phyloP scores from a whole-genome alignment of 2,888 invertebrate species.

The Tetanocera ferruginea region DNA sequence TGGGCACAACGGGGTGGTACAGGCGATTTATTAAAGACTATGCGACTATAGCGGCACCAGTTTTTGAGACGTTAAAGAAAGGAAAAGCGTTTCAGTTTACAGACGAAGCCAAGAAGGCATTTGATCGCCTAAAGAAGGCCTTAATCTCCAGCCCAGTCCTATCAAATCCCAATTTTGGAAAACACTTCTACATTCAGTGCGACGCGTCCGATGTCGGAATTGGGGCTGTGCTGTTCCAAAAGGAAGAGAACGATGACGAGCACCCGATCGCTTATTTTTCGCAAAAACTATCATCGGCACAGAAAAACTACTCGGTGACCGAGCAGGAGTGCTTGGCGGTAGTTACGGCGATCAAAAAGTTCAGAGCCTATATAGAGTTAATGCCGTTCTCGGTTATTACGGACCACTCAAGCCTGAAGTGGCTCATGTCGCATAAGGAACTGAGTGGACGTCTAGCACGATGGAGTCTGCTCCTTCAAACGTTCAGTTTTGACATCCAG shows the following conservation, averaged over 20 bases:
- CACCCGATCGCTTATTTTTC: slow-evolving; percentile 36
- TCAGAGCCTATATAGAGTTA: slow-evolving; percentile 41
- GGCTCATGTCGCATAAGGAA: slow-evolving; percentile 31
- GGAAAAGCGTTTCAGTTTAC: background rate
- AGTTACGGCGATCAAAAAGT: slow-evolving; percentile 31
- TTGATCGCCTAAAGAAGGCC: background rate
- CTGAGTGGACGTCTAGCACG: slow-evolving; percentile 48
- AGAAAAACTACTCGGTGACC: slow-evolving; percentile 16
- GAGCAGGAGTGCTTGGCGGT: slow-evolving; percentile 30
- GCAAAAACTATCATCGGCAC: slow-evolving; percentile 8
- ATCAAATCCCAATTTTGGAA: background rate
- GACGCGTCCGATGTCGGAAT: slow-evolving; percentile 28
- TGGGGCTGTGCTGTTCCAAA: slow-evolving; percentile 34
- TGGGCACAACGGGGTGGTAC: slow-evolving; percentile 13
- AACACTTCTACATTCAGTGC: slow-evolving; percentile 8
- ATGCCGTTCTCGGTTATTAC: slow-evolving; percentile 37
- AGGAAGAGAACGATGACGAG: slow-evolving; percentile 22
- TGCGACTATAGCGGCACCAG: slow-evolving; percentile 12
- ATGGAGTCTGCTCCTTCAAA: slow-evolving; percentile 51
- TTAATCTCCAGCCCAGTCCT: background rate
- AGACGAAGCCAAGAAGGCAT: background rate
- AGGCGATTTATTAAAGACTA: slow-evolving; percentile 15
- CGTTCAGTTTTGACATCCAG: slow-evolving; percentile 44
- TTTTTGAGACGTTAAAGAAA: background rate
- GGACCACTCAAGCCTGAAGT: slow-evolving; percentile 31